These are phyloP conservation scores for Empidonax traillii DNA, from an alignment of 2,113 vertebrate species.

Conservation along the genomic window DNA sequence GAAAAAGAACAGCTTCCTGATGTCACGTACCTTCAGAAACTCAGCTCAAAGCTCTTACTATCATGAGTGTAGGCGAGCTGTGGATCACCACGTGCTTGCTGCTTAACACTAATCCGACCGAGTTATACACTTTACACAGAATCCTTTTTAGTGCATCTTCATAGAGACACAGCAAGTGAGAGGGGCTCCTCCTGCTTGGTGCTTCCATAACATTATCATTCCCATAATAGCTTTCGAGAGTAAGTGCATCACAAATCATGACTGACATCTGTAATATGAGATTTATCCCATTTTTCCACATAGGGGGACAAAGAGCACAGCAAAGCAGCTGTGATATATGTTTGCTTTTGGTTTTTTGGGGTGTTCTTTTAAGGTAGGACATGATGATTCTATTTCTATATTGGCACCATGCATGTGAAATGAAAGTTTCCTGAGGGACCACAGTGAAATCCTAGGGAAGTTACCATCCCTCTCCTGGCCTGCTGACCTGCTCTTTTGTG, in stretches of 20 bases:
- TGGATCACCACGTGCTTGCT: not conserved
- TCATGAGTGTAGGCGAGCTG: not conserved
- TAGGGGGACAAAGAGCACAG: not conserved
- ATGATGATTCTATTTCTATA: not conserved
- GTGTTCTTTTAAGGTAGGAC: not conserved
- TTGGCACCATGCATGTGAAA: not conserved
- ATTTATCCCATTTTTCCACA: not conserved
- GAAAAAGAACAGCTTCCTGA: not conserved
- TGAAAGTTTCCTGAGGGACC: not conserved
- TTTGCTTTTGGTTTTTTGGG: not conserved
- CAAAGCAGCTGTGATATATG: not conserved
- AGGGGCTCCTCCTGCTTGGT: not conserved
- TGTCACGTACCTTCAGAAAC: not conserved
- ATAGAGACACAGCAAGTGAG: not conserved
- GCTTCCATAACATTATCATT: not conserved
- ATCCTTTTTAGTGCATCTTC: not conserved
- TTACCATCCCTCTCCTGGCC: not conserved
- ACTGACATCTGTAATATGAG: not conserved
- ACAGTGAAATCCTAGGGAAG: not conserved
- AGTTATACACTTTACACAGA: not conserved
- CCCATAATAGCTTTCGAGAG: not conserved
- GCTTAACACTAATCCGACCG: accelerated
- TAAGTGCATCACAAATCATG: not conserved
- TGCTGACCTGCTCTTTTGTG: not conserved
- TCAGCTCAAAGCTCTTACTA: not conserved